Evolutionary conservation across 1,140 invertebrate species (phyloP).

Genomic region (Agrypnia vestita): DNA sequence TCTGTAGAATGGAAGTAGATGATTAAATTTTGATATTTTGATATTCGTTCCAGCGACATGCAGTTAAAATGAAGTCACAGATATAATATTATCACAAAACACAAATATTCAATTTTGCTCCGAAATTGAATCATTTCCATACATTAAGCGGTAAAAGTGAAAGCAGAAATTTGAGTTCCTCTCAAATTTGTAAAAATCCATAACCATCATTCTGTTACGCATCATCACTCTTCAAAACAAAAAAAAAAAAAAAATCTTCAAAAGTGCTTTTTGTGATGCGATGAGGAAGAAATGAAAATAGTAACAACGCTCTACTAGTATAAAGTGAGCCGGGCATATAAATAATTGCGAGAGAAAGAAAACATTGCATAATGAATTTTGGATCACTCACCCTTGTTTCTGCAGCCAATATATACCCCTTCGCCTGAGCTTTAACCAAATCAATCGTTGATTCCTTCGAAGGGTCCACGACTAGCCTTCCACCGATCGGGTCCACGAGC

Average conservation of each 20-base stretch:
- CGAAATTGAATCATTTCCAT: conserved; percentile 1
- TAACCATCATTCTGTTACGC: conserved; percentile 30
- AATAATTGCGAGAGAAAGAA: conserved; percentile 36
- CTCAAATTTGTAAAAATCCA: conserved; percentile 37
- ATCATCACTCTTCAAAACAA: neutral
- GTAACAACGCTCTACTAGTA: conserved; percentile 22
- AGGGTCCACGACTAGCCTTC: conserved; percentile 79
- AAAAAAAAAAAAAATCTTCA: conserved; percentile 16
- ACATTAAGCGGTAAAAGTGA: conserved; percentile 14
- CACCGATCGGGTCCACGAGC: conserved; percentile 83
- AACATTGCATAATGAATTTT: conserved; percentile 23
- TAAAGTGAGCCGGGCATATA: conserved; percentile 27
- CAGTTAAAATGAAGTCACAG: conserved; percentile 26
- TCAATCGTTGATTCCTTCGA: conserved; percentile 80
- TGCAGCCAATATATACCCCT: conserved; percentile 89
- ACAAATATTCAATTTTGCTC: neutral
- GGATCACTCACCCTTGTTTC: conserved; percentile 90
- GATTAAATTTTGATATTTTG: neutral
- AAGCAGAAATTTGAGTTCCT: conserved; percentile 26
- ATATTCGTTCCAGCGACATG: conserved; percentile 38
- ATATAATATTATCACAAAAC: conserved; percentile 20
- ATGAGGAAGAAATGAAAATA: conserved; percentile 25
- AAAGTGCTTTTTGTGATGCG: conserved; percentile 40
- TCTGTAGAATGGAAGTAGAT: too few species aligned
- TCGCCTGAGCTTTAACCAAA: conserved; percentile 89